A percentile compares a stretch with the other conserved stretches of the same genome.
Evolutionary conservation across 2,888 invertebrate species (phyloP).

Genomic region (Perizoma flavofasciatum): DNA sequence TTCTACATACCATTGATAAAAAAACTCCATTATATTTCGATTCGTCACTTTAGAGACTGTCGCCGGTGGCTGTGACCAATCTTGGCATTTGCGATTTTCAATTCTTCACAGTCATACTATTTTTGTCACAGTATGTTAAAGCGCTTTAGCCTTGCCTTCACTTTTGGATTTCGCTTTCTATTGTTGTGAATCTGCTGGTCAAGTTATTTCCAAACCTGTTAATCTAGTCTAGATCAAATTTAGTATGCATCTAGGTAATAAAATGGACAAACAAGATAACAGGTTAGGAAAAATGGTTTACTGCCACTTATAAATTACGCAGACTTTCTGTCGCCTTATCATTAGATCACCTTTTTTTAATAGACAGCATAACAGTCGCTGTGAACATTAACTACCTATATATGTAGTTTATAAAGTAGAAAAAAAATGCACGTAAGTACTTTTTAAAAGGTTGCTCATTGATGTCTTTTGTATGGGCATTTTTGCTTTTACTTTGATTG

Average conservation of each 20-base stretch:
- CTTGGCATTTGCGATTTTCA: slow-evolving; percentile 19
- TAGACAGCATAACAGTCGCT: too few relatives aligned
- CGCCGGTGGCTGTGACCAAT: slow-evolving; percentile 21
- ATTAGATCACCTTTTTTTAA: too few relatives aligned
- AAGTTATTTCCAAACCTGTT: slow-evolving; percentile 6
- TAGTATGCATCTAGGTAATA: too few relatives aligned
- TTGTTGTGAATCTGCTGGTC: slow-evolving; percentile 33
- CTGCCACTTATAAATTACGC: too few relatives aligned
- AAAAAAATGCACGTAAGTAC: too few relatives aligned
- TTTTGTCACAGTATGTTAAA: slow-evolving; percentile 44
- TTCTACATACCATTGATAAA: slow-evolving; percentile 18
- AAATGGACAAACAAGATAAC: too few relatives aligned
- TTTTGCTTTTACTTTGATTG: too few relatives aligned
- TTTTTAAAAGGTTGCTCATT: slow-evolving; percentile 5
- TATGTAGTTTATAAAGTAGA: too few relatives aligned
- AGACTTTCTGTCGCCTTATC: too few relatives aligned
- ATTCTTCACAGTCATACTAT: slow-evolving; percentile 50
- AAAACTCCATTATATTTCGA: slow-evolving; percentile 29
- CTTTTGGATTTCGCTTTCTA: slow-evolving; percentile 60
- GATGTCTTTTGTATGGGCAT: neutral
- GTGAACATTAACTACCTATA: too few relatives aligned
- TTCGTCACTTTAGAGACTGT: slow-evolving; percentile 16
- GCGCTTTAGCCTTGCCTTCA: slow-evolving; percentile 58
- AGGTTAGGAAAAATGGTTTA: too few relatives aligned
- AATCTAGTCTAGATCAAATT: slow-evolving; percentile 1